These are phyloP conservation scores for Caenorhabditis macrosperma DNA, from an alignment of 2,888 invertebrate genomes.

Conservation along the genomic window DNA sequence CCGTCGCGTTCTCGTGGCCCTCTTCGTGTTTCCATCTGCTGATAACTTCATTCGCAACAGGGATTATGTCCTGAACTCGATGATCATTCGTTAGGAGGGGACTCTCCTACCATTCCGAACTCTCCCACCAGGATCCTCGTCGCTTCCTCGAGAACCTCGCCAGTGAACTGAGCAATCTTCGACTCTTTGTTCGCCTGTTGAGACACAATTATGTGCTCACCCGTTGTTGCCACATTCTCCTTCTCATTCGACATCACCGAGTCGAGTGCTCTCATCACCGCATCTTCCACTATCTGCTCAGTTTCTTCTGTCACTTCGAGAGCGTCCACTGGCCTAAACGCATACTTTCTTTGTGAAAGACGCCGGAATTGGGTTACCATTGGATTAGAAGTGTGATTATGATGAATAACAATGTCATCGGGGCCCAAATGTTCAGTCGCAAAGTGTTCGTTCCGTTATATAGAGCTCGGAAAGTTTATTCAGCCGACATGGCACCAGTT, in stretches of 20 bases:
- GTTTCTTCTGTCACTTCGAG: conserved; percentile 25
- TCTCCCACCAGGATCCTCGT: conserved; percentile 50
- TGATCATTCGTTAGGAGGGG: not conserved
- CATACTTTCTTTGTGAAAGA: not conserved
- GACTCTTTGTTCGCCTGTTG: conserved; percentile 51
- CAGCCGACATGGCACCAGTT: conserved; percentile 20
- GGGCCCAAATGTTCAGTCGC: conserved; percentile 7
- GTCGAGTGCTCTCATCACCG: conserved; percentile 40
- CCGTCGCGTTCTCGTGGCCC: not conserved
- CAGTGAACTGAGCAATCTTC: conserved; percentile 48
- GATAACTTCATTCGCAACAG: conserved; percentile 35
- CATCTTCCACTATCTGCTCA: conserved; percentile 42
- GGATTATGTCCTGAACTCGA: conserved; percentile 42
- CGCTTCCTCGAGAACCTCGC: conserved; percentile 53
- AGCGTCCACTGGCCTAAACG: not conserved
- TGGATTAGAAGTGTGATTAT: not conserved
- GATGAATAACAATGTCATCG: not conserved
- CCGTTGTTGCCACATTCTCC: not conserved
- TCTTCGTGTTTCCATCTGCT: conserved; percentile 29
- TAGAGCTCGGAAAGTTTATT: not conserved
- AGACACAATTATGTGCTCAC: conserved; percentile 35
- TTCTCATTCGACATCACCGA: not conserved
- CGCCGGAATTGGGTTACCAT: not conserved
- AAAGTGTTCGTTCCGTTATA: conserved; percentile 2
- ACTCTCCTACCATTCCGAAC: conserved; percentile 29